phyloP scores from a whole-genome alignment of 2,888 invertebrate species.

The Ichneumon xanthorius region DNA sequence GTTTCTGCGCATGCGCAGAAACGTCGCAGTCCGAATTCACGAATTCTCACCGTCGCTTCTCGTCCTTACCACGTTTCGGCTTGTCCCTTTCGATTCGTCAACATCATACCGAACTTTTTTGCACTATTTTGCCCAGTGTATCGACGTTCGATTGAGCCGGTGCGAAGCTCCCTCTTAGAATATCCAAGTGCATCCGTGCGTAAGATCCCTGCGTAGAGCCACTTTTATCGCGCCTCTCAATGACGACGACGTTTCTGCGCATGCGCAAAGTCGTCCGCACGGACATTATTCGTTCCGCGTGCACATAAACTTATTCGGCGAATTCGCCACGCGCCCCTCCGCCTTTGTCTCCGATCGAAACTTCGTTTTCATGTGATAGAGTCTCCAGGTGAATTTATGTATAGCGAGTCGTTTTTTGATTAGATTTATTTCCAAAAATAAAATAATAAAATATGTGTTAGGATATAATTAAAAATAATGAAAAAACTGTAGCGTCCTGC shows the following conservation, averaged over 20 bases:
- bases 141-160: slow-evolving; percentile 42
- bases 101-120: slow-evolving; percentile 25
- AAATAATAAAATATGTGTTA: no score
- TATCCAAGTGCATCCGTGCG: not conserved
- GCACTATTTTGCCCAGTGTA: slow-evolving; percentile 35
- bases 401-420: not conserved
- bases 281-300: not conserved
- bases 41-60: not conserved
- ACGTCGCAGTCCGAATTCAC: slow-evolving; percentile 41
- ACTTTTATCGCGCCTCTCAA: not conserved
- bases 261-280: not conserved
- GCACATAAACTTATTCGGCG: slow-evolving; percentile 27
- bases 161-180: not conserved
- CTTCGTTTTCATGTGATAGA: slow-evolving; percentile 48
- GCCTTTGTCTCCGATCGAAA: not conserved
- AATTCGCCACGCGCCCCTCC: slow-evolving; percentile 37
- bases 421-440: not conserved
- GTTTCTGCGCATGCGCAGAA: no score
- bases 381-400: not conserved
- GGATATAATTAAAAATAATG: no score
- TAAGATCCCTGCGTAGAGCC: no score
- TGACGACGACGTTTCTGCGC: not conserved
- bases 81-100: slow-evolving; percentile 11
- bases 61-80: not conserved
- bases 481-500: no score